A percentile compares a stretch with the other conserved stretches of the same genome.
phyloP scores from a whole-genome alignment of 2,888 invertebrate species.

The Cryptocephalus moraei region DNA sequence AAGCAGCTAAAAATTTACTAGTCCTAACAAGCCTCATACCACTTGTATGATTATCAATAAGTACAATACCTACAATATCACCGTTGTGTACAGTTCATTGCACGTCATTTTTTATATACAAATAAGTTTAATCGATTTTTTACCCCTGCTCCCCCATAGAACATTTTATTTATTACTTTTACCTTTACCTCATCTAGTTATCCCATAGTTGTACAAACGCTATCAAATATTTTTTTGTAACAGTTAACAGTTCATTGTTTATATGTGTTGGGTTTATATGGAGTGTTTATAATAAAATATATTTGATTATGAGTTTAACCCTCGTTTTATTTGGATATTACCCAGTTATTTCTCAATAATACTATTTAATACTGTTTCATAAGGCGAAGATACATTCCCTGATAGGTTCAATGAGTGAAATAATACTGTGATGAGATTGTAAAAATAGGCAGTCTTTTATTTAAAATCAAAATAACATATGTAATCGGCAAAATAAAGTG shows the following conservation, averaged over 20 bases:
- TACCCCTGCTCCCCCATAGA: conserved; percentile 8
- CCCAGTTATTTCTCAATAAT: too few species aligned
- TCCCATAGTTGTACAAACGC: conserved; percentile 30
- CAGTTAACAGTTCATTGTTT: conserved; percentile 34
- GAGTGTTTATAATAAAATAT: conserved; percentile 33
- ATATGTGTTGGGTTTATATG: conserved; percentile 40
- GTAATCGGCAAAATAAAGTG: too few species aligned
- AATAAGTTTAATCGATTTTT: conserved; percentile 16
- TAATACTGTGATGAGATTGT: too few species aligned
- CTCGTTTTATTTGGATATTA: too few species aligned
- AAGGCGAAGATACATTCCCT: too few species aligned
- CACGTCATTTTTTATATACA: conserved; percentile 27
- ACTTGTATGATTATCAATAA: conserved; percentile 29
- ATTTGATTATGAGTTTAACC: not conserved
- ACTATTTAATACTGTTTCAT: too few species aligned
- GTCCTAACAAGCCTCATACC: conserved; percentile 38
- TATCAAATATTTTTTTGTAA: conserved; percentile 28
- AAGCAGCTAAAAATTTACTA: conserved; percentile 31
- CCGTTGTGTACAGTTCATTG: conserved; percentile 38
- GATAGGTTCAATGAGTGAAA: too few species aligned
- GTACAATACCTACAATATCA: conserved; percentile 29
- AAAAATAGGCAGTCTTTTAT: too few species aligned
- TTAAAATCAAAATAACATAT: too few species aligned
- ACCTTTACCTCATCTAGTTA: conserved; percentile 30
- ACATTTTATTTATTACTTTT: conserved; percentile 20